Conservation (phyloP, 2,113 vertebrate species). For the Carassius auratus region DNA sequence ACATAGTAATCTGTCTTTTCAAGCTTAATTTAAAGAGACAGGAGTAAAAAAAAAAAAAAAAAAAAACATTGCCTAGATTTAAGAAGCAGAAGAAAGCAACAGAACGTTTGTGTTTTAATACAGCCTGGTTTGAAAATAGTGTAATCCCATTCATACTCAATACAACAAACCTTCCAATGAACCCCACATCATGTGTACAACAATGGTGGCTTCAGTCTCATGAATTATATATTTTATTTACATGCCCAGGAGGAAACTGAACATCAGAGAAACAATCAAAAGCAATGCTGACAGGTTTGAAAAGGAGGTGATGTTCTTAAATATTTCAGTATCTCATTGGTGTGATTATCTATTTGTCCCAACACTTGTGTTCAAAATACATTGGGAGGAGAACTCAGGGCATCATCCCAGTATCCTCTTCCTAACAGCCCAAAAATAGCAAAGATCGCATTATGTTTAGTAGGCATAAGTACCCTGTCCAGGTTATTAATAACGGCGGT, state of each 20-base stretch:
- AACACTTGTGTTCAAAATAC: background rate
- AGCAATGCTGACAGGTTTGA: background rate
- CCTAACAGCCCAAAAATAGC: background rate
- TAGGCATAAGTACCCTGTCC: background rate
- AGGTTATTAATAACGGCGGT: background rate
- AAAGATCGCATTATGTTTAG: background rate
- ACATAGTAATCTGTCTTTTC: constrained; percentile 67
- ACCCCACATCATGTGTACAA: background rate
- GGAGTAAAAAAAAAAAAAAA: constrained; percentile 60
- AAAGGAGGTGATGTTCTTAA: background rate
- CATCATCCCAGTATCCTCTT: background rate
- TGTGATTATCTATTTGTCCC: background rate
- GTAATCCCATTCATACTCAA: background rate
- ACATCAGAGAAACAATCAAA: constrained; percentile 1
- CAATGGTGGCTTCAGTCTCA: background rate
- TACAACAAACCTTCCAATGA: background rate
- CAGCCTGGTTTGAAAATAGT: background rate
- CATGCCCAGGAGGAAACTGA: background rate
- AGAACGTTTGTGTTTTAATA: background rate
- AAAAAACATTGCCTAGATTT: constrained; percentile 52
- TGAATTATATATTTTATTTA: background rate
- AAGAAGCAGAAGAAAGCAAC: constrained; percentile 44
- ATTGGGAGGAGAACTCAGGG: background rate
- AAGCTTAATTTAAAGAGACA: constrained; percentile 67
- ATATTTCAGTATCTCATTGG: background rate